Evolutionary conservation across 2,797 vertebrate genomes (phyloP).

Genomic region (Pseudotriccus pelzelni): DNA sequence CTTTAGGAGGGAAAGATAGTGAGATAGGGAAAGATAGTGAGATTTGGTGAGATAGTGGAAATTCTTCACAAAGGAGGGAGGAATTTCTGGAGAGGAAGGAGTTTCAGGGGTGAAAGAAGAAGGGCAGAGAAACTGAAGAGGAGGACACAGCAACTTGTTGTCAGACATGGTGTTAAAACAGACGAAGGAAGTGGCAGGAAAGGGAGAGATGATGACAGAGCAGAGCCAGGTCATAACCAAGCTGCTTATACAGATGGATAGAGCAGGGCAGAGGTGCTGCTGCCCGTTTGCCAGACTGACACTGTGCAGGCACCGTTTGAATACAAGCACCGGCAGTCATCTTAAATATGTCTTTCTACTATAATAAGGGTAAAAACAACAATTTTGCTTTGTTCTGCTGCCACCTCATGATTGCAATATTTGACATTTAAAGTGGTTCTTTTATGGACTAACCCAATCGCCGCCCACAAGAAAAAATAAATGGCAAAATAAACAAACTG

Average conservation of each 20-base stretch:
- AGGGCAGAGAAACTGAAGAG: neutral
- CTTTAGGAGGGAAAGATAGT: neutral
- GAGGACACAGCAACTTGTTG: neutral
- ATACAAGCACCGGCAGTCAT: neutral
- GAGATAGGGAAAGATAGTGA: too few species aligned
- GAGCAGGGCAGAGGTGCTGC: neutral
- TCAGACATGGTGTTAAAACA: neutral
- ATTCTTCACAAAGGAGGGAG: neutral
- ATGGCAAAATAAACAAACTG: neutral
- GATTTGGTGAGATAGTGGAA: neutral
- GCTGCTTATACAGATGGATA: neutral
- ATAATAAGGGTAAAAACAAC: neutral
- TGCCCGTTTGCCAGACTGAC: neutral
- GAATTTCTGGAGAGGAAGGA: neutral
- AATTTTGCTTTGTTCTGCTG: neutral
- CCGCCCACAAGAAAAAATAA: neutral
- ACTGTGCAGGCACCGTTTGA: neutral
- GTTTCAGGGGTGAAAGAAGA: neutral
- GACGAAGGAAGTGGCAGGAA: neutral
- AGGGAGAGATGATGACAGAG: neutral
- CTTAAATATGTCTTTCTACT: neutral
- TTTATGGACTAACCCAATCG: neutral
- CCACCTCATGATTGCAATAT: neutral
- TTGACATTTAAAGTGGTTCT: neutral
- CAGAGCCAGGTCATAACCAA: neutral